Conservation (phyloP, 2,113 vertebrate species). For the Pycnonotus jocosus region DNA sequence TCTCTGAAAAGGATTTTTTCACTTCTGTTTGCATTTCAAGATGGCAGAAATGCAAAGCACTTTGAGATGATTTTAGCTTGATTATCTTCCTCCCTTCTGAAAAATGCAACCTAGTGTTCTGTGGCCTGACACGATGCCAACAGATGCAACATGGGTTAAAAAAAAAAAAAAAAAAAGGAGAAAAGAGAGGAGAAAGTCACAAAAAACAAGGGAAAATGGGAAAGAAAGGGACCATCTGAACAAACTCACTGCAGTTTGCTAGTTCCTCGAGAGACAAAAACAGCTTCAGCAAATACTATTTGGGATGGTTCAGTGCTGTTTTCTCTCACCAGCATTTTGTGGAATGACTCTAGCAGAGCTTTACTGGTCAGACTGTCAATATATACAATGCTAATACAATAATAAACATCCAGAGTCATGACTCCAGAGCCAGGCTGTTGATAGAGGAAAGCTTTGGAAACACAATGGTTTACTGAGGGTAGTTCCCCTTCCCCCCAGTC, state of each 20-base stretch:
- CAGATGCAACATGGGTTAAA: background rate
- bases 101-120: background rate
- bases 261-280: background rate
- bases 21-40: background rate
- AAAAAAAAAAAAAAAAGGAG: background rate
- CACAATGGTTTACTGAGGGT: background rate
- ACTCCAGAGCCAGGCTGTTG: background rate
- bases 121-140: background rate
- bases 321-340: background rate
- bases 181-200: background rate
- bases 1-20: background rate
- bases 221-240: background rate
- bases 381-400: slow-evolving; percentile 37
- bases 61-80: background rate
- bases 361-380: slow-evolving; percentile 6
- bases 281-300: background rate
- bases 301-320: background rate
- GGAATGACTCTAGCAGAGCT: background rate
- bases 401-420: slow-evolving; percentile 31
- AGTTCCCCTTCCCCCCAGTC: background rate
- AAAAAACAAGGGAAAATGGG: background rate
- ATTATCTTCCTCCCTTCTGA: background rate
- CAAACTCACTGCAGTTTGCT: background rate
- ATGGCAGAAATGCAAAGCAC: background rate
- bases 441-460: slow-evolving; percentile 20